These are phyloP conservation scores for Aurelia aurita complex sp. Pacific DNA, from an alignment of 30 jellyfish, hydroid and myxozoan genomes.

Conservation along the genomic window DNA sequence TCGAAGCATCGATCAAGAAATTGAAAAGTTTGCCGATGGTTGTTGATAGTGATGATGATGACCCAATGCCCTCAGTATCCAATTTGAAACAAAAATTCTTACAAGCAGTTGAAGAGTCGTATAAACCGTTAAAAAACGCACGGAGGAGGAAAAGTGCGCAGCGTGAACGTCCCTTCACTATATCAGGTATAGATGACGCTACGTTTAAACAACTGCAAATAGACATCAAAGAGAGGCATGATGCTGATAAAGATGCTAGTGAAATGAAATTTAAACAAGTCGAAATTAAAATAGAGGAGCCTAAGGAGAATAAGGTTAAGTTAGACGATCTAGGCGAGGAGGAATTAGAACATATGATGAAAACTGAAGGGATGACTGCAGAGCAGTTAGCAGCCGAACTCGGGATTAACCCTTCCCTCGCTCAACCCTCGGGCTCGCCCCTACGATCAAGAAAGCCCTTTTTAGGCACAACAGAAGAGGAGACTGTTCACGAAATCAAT, in stretches of 20 bases:
- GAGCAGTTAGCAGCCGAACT: conserved; percentile 76
- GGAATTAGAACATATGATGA: conserved; percentile 65
- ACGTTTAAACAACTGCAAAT: conserved; percentile 63
- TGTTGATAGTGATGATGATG: conserved; percentile 82
- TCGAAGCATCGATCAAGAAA: conserved; percentile 54
- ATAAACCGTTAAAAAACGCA: conserved; percentile 61
- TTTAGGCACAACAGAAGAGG: conserved; percentile 62
- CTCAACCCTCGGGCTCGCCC: conserved; percentile 48
- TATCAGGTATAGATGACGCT: conserved; percentile 85
- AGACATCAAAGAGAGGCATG: conserved; percentile 65
- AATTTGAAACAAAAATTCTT: conserved; percentile 75
- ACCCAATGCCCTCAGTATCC: conserved; percentile 82
- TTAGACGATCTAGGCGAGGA: conserved; percentile 50
- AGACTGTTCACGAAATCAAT: conserved; percentile 33
- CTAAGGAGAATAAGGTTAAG: conserved; percentile 10
- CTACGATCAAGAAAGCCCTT: conserved; percentile 51
- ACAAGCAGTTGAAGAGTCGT: conserved; percentile 89
- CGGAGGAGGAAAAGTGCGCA: conserved; percentile 47
- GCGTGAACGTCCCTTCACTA: conserved; percentile 88
- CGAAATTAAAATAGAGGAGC: conserved; percentile 5
- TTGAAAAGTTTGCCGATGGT: conserved; percentile 67
- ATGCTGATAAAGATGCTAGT: background rate
- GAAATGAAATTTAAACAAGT: background rate
- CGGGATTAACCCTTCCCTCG: conserved; percentile 85
- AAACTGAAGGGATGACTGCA: conserved; percentile 82